Conservation (phyloP, 23 tunicate genomes). For the Botrylloides violaceus region DNA sequence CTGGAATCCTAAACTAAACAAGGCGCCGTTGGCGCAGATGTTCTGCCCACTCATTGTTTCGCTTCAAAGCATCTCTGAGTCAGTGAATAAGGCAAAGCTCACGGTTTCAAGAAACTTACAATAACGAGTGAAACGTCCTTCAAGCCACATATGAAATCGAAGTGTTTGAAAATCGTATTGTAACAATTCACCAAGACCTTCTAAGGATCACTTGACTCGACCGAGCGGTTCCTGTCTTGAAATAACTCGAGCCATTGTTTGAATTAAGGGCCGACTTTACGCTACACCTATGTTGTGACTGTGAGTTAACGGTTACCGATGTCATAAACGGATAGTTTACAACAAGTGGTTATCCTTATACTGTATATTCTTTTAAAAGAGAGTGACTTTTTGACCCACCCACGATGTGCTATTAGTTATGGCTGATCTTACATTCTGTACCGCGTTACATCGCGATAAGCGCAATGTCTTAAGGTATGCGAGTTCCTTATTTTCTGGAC, state of each 20-base stretch:
- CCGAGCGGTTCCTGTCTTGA: neutral
- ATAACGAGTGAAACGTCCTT: neutral
- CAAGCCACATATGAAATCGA: neutral
- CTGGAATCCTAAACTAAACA: neutral
- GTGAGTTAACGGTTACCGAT: too few relatives aligned
- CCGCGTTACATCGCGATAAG: neutral
- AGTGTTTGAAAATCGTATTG: neutral
- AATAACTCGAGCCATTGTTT: neutral
- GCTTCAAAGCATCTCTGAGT: neutral
- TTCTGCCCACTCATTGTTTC: neutral
- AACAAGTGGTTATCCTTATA: too few relatives aligned
- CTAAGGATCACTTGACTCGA: neutral
- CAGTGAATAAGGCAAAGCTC: neutral
- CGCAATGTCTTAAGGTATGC: neutral
- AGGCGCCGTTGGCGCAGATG: neutral
- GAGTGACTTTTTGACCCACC: neutral
- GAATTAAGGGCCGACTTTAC: slow-evolving; percentile 1
- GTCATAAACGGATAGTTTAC: too few relatives aligned
- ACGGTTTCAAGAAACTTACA: neutral
- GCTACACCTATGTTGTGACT: neutral
- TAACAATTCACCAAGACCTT: too few relatives aligned
- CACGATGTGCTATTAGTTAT: too few relatives aligned
- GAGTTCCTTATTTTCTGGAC: too few relatives aligned
- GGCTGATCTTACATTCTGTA: too few relatives aligned
- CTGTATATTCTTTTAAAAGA: too few relatives aligned